Percentiles rank a stretch among this genome's conserved stretches.
These are phyloP conservation scores for Phrynosoma blainvillii DNA, from an alignment of 2,113 vertebrate species.

Conservation along the genomic window DNA sequence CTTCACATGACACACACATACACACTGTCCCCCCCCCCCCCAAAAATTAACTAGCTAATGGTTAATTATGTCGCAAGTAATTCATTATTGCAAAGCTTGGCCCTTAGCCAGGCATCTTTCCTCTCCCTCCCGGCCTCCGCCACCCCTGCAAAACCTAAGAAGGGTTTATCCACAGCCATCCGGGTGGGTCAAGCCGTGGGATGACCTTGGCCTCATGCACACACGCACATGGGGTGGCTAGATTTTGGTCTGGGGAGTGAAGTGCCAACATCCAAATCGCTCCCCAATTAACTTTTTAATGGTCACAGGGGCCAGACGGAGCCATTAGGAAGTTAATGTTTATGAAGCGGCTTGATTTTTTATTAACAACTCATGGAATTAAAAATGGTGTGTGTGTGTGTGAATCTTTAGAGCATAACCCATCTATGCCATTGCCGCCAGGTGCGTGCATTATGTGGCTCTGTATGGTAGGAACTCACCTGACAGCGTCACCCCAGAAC, in stretches of 20 bases:
- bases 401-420: background rate
- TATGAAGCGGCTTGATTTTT: slow-evolving; percentile 37
- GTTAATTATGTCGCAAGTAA: too few species aligned
- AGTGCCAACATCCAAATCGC: slow-evolving; percentile 13
- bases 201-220: slow-evolving; percentile 13
- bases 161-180: background rate
- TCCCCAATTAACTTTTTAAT: slow-evolving; percentile 33
- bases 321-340: slow-evolving; percentile 76
- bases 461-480: too few species aligned
- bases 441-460: too few species aligned
- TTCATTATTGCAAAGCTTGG: background rate
- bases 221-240: too few species aligned
- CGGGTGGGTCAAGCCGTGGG: too few species aligned
- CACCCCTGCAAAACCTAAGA: too few species aligned
- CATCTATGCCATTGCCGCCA: background rate
- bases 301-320: background rate
- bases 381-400: too few species aligned
- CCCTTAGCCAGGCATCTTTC: background rate
- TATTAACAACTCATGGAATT: background rate
- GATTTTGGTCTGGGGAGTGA: too few species aligned
- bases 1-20: too few species aligned
- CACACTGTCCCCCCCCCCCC: too few species aligned
- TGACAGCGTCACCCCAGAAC: background rate
- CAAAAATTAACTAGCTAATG: too few species aligned
- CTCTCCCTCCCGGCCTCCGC: background rate